Base-by-base conservation (phyloP, 2,113 vertebrate genomes). In the Lepidothrix coronata region DNA sequence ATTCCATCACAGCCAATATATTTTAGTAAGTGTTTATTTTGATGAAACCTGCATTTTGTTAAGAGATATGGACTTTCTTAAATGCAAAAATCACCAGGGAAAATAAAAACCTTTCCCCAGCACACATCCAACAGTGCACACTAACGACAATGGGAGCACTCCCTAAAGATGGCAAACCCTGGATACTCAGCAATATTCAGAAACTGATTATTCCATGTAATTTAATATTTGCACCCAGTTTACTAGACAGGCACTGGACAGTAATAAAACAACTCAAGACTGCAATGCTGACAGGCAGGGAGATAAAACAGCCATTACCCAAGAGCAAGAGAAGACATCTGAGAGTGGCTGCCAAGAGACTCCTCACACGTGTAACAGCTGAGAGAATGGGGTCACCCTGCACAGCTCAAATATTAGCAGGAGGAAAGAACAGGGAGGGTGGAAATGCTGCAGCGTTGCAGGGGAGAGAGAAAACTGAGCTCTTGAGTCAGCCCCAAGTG, bases 301-400 rank as follows among this genome's bases (percentile, higher is more conserved):
- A 88, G 52, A 51, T 17, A 8, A 4, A 54, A 57, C 48, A 65
- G 30, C 43, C 62, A 43, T 3, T 54, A 55, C 27, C 28, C 54
- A 78, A 35, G 49, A 92, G 66, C 63, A 66, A 57, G 12, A 74
- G 73, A 58, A 84, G 58, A 59, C 41, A 48, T 67, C 89, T 43
- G 33, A 46, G 43, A 58, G 43, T 6, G 58, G 57, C 74, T 84
- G 79, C 1, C 9, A 70, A 55, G 37, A 63, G 12, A 2, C 67
- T 86, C 52, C 52, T 33, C 44, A 85, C 43, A 35, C 0, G 28
- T 7, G 5, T 9, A 31, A 68, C 30, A 80, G 30, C n/a, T 52
- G 87, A 81, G 77, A 85, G 89, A 91, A 94, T 35, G 51, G 58
- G 89, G 92, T 86, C 91, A 88, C 46, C 16, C 24, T 62, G 58